phyloP scores from a whole-genome alignment of 92 coral and sea anemone species.

The Virgularia gustaviana region DNA sequence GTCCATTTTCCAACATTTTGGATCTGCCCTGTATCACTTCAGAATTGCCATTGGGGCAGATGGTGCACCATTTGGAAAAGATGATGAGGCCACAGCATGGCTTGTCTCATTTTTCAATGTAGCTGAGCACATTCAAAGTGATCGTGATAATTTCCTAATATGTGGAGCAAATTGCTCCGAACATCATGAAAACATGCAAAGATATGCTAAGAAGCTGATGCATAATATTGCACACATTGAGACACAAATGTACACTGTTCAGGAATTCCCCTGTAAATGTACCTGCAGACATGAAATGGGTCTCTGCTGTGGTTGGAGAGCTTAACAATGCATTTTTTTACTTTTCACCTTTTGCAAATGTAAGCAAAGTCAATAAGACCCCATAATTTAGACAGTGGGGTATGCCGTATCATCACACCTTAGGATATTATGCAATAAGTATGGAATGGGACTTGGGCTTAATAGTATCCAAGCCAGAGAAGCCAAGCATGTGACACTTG shows the following conservation, averaged over 20 bases:
- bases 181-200: conserved; percentile 37
- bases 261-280: conserved; percentile 12
- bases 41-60: conserved; percentile 58
- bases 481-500: conserved; percentile 58
- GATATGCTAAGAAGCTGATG: conserved; percentile 49
- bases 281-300: conserved; percentile 43
- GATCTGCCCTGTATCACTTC: conserved; percentile 49
- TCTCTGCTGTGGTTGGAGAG: conserved; percentile 40
- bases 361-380: conserved; percentile 38
- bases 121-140: conserved; percentile 48
- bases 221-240: conserved; percentile 40
- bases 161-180: conserved; percentile 62
- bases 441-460: conserved; percentile 61
- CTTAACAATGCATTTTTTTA: conserved; percentile 28
- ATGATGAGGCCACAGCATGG: conserved; percentile 58
- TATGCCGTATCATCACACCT: conserved; percentile 21
- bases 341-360: conserved; percentile 26
- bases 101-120: conserved; percentile 51
- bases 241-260: conserved; percentile 12
- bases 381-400: conserved; percentile 41
- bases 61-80: conserved; percentile 59
- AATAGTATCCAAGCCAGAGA: conserved; percentile 63
- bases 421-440: conserved; percentile 45
- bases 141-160: conserved; percentile 49
- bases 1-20: conserved; percentile 49